Conservation (phyloP, 2,888 invertebrate species). For the Watsonalla binaria region DNA sequence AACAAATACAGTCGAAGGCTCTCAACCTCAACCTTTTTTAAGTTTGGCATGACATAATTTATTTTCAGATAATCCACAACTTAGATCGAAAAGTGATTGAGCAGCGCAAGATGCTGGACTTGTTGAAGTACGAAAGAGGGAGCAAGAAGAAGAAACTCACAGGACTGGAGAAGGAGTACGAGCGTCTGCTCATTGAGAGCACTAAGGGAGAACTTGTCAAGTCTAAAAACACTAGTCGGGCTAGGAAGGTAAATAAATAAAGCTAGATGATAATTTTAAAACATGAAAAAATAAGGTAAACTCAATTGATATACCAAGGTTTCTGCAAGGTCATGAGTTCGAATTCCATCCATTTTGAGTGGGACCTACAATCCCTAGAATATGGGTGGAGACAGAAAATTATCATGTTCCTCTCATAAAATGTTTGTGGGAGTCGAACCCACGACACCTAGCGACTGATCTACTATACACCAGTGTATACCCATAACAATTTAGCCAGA, state of each 20-base stretch:
- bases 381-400: too few relatives aligned
- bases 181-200: conserved; percentile 79
- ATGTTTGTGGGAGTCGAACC: too few relatives aligned
- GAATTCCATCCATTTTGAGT: too few relatives aligned
- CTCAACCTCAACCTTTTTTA: too few relatives aligned
- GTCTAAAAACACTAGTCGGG: conserved; percentile 74
- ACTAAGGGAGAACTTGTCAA: conserved; percentile 71
- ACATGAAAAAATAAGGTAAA: background rate
- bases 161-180: conserved; percentile 80
- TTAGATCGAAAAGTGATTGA: conserved; percentile 85
- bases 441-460: too few relatives aligned
- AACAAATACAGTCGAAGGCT: too few relatives aligned
- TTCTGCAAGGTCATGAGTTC: too few relatives aligned
- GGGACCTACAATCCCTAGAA: too few relatives aligned
- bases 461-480: too few relatives aligned
- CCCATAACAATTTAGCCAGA: background rate
- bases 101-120: conserved; percentile 84
- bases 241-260: conserved; percentile 79
- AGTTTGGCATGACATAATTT: background rate
- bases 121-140: conserved; percentile 83
- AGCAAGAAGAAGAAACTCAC: conserved; percentile 79
- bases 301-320: too few relatives aligned
- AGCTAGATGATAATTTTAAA: background rate
- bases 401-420: too few relatives aligned
- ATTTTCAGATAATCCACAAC: conserved; percentile 63